Evolutionary conservation across 1,140 invertebrate genomes (phyloP).

Genomic region (Drosophila navojoa): DNA sequence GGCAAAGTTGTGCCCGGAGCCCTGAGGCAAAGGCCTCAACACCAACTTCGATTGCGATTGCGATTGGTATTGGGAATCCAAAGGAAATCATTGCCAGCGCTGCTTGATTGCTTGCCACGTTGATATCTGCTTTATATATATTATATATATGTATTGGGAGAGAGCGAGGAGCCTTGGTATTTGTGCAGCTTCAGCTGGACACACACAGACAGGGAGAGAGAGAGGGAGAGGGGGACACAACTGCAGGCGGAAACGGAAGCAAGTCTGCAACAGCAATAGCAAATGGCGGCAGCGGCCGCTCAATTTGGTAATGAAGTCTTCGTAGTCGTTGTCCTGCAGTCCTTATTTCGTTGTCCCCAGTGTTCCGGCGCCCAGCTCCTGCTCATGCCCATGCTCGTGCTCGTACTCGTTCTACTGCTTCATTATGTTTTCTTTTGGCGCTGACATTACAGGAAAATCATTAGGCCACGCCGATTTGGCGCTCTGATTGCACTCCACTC

Average conservation of each 20-base stretch:
- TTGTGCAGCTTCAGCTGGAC: constrained; percentile 71
- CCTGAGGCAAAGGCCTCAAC: constrained; percentile 27
- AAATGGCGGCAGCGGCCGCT: constrained; percentile 63
- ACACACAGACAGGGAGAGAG: constrained; percentile 11
- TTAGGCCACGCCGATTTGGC: constrained; percentile 78
- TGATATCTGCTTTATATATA: constrained; percentile 69
- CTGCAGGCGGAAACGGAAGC: constrained; percentile 76
- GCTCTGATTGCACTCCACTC: constrained; percentile 64
- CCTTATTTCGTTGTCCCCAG: constrained; percentile 27
- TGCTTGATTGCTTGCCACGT: constrained; percentile 78
- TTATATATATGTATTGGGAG: neutral
- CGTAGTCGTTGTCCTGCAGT: constrained; percentile 19
- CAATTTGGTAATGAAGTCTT: constrained; percentile 81
- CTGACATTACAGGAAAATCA: constrained; percentile 78
- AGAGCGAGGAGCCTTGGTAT: constrained; percentile 34
- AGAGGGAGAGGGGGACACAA: neutral
- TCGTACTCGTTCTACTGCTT: constrained; percentile 35
- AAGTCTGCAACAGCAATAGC: constrained; percentile 59
- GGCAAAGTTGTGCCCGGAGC: constrained; percentile 45
- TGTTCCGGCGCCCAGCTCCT: constrained; percentile 5
- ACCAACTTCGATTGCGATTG: constrained; percentile 21
- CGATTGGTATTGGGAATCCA: constrained; percentile 39
- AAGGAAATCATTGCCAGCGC: constrained; percentile 70
- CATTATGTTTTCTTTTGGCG: constrained; percentile 74
- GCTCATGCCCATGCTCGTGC: constrained; percentile 11